Evolutionary conservation across 2,113 vertebrate genomes (phyloP).

Genomic region (Mesoclemmys tuberculata): DNA sequence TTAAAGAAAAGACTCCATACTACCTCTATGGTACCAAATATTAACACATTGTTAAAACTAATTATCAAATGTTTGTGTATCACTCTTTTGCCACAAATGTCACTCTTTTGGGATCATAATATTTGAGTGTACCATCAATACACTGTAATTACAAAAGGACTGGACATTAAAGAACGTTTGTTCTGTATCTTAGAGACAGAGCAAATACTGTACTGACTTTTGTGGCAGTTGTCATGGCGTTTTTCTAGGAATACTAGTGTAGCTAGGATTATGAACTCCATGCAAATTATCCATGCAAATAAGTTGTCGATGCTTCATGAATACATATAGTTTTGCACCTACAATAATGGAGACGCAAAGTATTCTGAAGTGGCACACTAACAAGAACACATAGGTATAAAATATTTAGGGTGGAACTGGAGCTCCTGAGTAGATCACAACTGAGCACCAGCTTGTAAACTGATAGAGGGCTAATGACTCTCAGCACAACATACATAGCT

Average conservation of each 20-base stretch:
- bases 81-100: not conserved
- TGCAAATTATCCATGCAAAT: constrained; percentile 38
- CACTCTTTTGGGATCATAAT: not conserved
- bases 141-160: not conserved
- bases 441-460: not conserved
- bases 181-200: constrained; percentile 44
- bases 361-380: not conserved
- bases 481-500: not conserved
- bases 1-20: not conserved
- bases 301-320: not conserved
- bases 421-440: not conserved
- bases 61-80: not conserved
- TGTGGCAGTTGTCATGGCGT: constrained; percentile 64
- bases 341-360: not conserved
- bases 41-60: not conserved
- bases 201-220: constrained; percentile 72
- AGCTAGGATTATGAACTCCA: constrained; percentile 22
- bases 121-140: not conserved
- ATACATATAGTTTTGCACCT: not conserved
- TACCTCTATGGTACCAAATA: not conserved
- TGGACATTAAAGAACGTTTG: not conserved
- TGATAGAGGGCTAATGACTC: not conserved
- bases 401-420: not conserved
- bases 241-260: constrained; percentile 51
- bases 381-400: not conserved